These are phyloP conservation scores for Cromileptes altivelis DNA, from an alignment of 2,113 vertebrate species.

Conservation along the genomic window DNA sequence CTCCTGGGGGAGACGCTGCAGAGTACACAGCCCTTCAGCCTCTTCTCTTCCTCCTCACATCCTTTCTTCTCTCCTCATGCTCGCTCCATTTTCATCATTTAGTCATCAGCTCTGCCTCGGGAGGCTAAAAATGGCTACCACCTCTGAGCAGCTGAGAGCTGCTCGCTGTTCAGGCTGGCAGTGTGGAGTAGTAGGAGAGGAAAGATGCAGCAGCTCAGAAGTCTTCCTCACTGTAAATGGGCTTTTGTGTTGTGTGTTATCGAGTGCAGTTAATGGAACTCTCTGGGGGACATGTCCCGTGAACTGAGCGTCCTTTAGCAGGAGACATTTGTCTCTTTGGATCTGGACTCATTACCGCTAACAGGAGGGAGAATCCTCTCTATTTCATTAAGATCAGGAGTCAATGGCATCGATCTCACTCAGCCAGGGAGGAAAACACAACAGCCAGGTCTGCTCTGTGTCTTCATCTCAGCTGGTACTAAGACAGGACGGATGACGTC, in stretches of 20 bases:
- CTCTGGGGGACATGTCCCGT: neutral
- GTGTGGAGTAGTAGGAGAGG: neutral
- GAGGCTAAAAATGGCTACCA: conserved; percentile 64
- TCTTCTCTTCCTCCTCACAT: neutral
- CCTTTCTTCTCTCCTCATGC: conserved; percentile 18
- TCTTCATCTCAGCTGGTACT: neutral
- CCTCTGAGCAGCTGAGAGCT: conserved; percentile 50
- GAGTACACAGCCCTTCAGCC: conserved; percentile 41
- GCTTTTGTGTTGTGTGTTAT: neutral
- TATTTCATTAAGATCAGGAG: conserved; percentile 19
- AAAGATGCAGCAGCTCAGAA: conserved; percentile 5
- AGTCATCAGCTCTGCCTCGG: conserved; percentile 57
- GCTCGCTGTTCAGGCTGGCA: neutral
- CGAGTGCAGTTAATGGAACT: neutral
- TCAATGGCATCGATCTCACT: conserved; percentile 40
- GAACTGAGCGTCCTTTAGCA: conserved; percentile 16
- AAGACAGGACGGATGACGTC: neutral
- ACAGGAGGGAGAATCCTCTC: conserved; percentile 21
- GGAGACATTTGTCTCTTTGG: conserved; percentile 47
- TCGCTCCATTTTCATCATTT: conserved; percentile 59
- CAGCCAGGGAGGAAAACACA: conserved; percentile 1
- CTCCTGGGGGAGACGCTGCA: conserved; percentile 39
- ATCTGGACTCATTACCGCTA: conserved; percentile 21
- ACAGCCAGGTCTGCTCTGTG: conserved; percentile 5
- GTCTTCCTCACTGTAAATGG: neutral